phyloP scores from a whole-genome alignment of 2,113 vertebrate species.

The Ailuropoda melanoleuca region DNA sequence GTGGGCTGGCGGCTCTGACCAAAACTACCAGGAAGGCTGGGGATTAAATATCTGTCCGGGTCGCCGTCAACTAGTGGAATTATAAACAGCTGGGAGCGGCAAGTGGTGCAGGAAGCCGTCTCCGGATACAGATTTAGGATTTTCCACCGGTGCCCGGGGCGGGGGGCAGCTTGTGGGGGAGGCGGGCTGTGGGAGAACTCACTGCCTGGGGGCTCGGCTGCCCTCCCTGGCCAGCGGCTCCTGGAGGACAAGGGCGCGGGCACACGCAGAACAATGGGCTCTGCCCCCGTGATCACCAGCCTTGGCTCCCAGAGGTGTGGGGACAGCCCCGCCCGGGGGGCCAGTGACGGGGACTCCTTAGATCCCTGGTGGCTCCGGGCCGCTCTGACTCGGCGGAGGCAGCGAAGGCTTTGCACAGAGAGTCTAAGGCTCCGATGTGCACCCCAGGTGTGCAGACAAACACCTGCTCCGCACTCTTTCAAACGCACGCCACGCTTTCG shows the following conservation, averaged over 20 bases:
- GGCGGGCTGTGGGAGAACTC: background rate
- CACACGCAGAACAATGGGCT: background rate
- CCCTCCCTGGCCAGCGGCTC: background rate
- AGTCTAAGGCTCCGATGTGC: background rate
- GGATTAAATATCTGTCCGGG: conserved; percentile 78
- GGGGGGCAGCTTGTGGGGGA: background rate
- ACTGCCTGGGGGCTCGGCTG: background rate
- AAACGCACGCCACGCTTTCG: no score
- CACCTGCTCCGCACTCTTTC: accelerated
- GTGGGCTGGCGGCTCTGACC: conserved; percentile 72
- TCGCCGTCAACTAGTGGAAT: conserved; percentile 72
- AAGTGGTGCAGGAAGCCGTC: conserved; percentile 59
- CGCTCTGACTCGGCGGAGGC: background rate
- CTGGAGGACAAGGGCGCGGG: background rate
- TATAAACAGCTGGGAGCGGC: conserved; percentile 59
- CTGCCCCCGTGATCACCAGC: background rate
- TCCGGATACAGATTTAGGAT: conserved; percentile 56
- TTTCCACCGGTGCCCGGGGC: conserved; percentile 57
- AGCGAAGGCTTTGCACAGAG: no score
- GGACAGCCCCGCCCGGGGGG: background rate
- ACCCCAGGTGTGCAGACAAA: background rate
- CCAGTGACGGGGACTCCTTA: background rate
- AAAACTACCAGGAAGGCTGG: conserved; percentile 71
- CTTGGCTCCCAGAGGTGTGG: background rate
- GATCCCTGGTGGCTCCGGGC: background rate